phyloP scores from a whole-genome alignment of 2,888 invertebrate species.

The Heliconius ethilla region DNA sequence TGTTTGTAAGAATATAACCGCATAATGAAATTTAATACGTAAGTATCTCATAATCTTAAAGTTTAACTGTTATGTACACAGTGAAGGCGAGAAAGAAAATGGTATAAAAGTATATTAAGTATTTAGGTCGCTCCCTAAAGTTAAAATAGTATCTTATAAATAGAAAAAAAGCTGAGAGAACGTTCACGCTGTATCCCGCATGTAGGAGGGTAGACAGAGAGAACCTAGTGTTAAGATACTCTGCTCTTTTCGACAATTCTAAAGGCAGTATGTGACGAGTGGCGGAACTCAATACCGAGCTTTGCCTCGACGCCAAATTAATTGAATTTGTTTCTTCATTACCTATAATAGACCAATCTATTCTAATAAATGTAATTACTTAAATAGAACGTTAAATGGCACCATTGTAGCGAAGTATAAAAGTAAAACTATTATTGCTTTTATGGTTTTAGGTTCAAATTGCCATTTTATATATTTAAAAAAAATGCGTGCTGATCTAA shows the following conservation, averaged over 20 bases:
- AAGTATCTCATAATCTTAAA: slow-evolving; percentile 5
- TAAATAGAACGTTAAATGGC: not conserved
- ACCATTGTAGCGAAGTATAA: not conserved
- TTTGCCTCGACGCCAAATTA: too few relatives aligned
- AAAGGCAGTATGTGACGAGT: too few relatives aligned
- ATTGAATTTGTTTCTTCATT: slow-evolving; percentile 1
- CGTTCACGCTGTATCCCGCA: too few relatives aligned
- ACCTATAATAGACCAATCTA: slow-evolving; percentile 8
- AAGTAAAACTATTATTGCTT: not conserved
- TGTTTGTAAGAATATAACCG: not conserved
- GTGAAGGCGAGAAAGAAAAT: not conserved
- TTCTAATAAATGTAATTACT: not conserved
- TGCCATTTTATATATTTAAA: too few relatives aligned
- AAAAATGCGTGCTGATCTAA: too few relatives aligned
- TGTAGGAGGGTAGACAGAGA: too few relatives aligned
- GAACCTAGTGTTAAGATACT: too few relatives aligned
- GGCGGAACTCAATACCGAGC: too few relatives aligned
- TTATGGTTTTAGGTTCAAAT: not conserved
- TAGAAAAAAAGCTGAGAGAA: not conserved
- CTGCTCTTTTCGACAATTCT: too few relatives aligned
- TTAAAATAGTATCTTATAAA: not conserved
- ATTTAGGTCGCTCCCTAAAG: not conserved
- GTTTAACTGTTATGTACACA: slow-evolving; percentile 10
- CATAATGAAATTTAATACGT: slow-evolving; percentile 1
- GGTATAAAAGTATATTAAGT: not conserved